Base-by-base conservation (phyloP, 2,888 invertebrate genomes). In the Agrotis puta region DNA sequence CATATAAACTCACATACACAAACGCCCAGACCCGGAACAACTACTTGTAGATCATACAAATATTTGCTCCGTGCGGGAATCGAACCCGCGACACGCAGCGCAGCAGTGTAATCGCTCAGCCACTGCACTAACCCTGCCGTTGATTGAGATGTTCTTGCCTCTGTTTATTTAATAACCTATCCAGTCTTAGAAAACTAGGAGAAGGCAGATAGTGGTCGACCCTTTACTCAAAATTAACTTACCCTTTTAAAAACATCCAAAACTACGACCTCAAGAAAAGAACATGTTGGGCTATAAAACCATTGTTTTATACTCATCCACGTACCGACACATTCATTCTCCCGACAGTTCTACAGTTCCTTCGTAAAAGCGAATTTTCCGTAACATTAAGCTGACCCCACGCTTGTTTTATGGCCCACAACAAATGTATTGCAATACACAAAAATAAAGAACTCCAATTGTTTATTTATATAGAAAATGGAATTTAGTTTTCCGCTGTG, bases 351-450 rank as follows among this genome's bases (percentile, higher is more conserved):
- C 73, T 65, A 67, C 66, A 61, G 77, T 71, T 77, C 50, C 74
- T 73, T 69, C 66, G 71, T 63, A 76, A 76, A 75, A 82, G 78
- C 81, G 80, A 84, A 87, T 87, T 86, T 86, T 82, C 87, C 85
- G 87, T 76, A 71, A 85, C 87, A 87, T 86, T 86, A 84, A 77
- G 58, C 79, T 80, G 74, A 82, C 83, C 74, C 70, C 64, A 74
- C 70, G 59, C 72, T 86, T 86, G 86, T 74, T 85, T 86, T 85
- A 85, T 85, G 66, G 75, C 71, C 75, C 70, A 78, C 75, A 79
- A 58, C 80, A 69, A 84, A 83, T 59, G 61, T 77, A 81, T 82
- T 64, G 86, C 81, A 68, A 76, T 75, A 81, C 56, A 71, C 74
- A 77, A 79, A 78, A 75, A 76, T 77, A 85, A 82, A 84, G 66